Base-by-base conservation (phyloP, 2,113 vertebrate genomes). In the Forbesichthys agassizii region DNA sequence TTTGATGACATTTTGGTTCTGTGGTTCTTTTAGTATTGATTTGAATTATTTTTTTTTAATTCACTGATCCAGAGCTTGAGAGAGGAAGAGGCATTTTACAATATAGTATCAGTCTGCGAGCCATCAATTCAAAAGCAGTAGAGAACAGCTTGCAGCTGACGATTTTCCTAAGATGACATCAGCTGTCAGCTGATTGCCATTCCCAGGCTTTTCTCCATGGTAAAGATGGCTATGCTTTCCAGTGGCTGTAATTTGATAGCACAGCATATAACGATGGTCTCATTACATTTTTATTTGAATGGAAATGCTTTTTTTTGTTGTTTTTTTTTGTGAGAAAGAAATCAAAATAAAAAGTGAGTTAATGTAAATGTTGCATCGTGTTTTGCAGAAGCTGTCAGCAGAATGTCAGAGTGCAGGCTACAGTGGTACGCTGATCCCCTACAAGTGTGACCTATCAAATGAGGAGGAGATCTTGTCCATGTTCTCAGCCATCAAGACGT, bases 391-490 rank as follows among this genome's bases (percentile, higher is more conserved):
- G 86, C 86, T 98, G 90, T 94, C 96, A 56, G 96, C 97, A 0
- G 95, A 98, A 80, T 98, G 96, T 84, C 94, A 98, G 93, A 99
- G 96, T 2, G 96, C 96, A 0, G 96, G 96, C 79, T 98, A 95
- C 71, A 91, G 90, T 0, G 96, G 97, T 60, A 96, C 93, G 9
- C 92, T 99, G 72, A 94, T 98, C 86, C 96, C 96, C 0, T 97
- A 97, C 87, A 98, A 96, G 89, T 99, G 96, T 3, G 96, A 99
- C 77, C 93, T 99, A 77, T 94, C 95, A 59, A 96, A 94, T 0
- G 96, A 99, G 83, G 96, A 98, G 69, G 97, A 98, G 89, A 99
- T 99, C 87, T 93, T 99, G 52, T 98, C 97, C 69, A 98, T 98
- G 97, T 99, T 99, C 82, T 99, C 96, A 0, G 97, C 96, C 2